Evolutionary conservation across 64 coral and sea anemone species (phyloP), one percentile per base, ranked within the genome.

Genomic region (Montipora cactus): DNA sequence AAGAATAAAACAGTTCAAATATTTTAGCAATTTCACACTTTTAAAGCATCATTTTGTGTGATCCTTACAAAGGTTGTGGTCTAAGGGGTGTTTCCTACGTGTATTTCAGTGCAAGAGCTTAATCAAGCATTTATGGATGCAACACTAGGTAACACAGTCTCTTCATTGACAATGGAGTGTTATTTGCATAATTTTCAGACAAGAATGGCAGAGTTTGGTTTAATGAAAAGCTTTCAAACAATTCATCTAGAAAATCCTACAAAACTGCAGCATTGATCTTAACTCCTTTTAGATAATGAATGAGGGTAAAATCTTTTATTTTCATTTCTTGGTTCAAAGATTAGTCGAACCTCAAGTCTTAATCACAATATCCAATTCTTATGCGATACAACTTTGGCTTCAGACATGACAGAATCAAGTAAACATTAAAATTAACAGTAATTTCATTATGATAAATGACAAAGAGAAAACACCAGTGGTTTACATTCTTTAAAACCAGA

Each of bases 141-240:
- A 73, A 5, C 19, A 21, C 4, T 37, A 81, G 79, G 79, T 81
- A 81, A 81, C 37, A 37, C 37, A 37, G 37, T 37, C 37, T 37
- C 37, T 0, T 37, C 37, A 37, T 37, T 37, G 37, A 37, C 37
- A 37, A 37, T 37, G 37, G 37, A 37, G 37, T 37, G 37, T 37
- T 2, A 88, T 92, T 92, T 85, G 72, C 90, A 92, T 92, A 84
- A 84, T 92, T 85, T 53, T 84, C 67, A 92, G 90, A 92, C 90
- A 92, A 61, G 81, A 85, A 85, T 78, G 64, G 59, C 47, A 68
- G 1, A 47, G 47, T 70, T 64, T 86, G 66, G 46, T 71, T 86
- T 86, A 86, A 19, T 72, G 47, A 18, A 86, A 28, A 50, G 46
- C 82, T 44, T 19, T 70, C 47, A 67, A 72, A 86, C n/a, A 50